A percentile compares a stretch with the other conserved stretches of the same genome.
Conservation (phyloP, 2,113 vertebrate genomes). For the Elephas maximus region DNA sequence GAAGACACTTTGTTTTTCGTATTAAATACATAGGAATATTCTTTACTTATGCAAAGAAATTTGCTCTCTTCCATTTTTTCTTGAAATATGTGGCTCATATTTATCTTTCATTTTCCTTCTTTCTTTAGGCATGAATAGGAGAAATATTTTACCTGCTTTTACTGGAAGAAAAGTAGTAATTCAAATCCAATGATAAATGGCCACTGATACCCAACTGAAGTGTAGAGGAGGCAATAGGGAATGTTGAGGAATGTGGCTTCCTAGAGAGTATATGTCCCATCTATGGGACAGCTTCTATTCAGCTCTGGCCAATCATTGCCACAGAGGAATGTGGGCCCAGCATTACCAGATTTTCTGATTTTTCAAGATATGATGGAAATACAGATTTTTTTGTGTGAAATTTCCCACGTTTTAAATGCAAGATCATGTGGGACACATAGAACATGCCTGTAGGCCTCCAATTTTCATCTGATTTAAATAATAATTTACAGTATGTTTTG, state of each 20-base stretch:
- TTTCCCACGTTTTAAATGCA: not conserved
- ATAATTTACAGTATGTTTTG: not conserved
- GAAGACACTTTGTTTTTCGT: not conserved
- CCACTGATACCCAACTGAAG: not conserved
- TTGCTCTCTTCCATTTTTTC: not conserved
- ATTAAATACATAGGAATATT: slow-evolving; percentile 15
- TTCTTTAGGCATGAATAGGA: not conserved
- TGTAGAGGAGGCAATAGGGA: not conserved
- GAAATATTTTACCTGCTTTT: not conserved
- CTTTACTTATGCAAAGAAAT: slow-evolving; percentile 7
- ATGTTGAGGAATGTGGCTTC: not conserved
- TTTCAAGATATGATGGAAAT: slow-evolving; percentile 26
- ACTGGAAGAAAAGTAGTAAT: slow-evolving; percentile 12
- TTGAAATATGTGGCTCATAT: not conserved
- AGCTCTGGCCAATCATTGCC: not conserved
- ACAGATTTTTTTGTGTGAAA: slow-evolving; percentile 25
- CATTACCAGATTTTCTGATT: not conserved
- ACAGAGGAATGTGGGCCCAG: not conserved
- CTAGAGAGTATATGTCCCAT: not conserved
- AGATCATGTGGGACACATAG: not conserved
- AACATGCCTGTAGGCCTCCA: not conserved
- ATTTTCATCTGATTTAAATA: slow-evolving; percentile 42
- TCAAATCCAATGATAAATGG: slow-evolving; percentile 4
- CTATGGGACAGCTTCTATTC: not conserved
- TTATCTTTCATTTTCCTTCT: not conserved